Percentiles rank a stretch among this genome's conserved stretches.
Evolutionary conservation across 2,888 invertebrate genomes (phyloP).

Genomic region (Bellardia bayeri): DNA sequence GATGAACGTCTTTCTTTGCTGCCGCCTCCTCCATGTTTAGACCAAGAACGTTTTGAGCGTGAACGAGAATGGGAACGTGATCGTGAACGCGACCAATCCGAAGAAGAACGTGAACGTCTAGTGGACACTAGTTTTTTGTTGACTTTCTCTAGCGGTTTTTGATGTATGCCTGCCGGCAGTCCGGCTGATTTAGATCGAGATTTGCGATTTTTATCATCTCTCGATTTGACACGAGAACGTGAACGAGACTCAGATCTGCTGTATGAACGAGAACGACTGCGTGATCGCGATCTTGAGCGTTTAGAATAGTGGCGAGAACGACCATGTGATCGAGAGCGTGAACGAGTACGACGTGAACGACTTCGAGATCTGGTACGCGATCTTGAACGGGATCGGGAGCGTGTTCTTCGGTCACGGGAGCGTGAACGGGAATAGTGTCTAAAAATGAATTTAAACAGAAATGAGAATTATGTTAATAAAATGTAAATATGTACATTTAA

Average conservation of each 20-base stretch:
- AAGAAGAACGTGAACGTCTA: slow-evolving; percentile 80
- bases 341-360: slow-evolving; percentile 75
- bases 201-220: slow-evolving; percentile 67
- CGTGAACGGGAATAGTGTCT: slow-evolving; percentile 74
- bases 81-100: slow-evolving; percentile 76
- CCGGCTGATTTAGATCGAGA: slow-evolving; percentile 65
- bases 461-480: slow-evolving; percentile 2
- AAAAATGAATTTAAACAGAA: slow-evolving; percentile 24
- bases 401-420: slow-evolving; percentile 74
- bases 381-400: slow-evolving; percentile 72
- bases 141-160: slow-evolving; percentile 75
- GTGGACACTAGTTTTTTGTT: slow-evolving; percentile 82
- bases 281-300: slow-evolving; percentile 74
- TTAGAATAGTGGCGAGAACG: slow-evolving; percentile 78
- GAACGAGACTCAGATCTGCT: slow-evolving; percentile 73
- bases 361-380: slow-evolving; percentile 75
- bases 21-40: slow-evolving; percentile 75
- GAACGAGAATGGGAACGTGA: slow-evolving; percentile 75
- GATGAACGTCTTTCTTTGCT: slow-evolving; percentile 75
- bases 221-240: slow-evolving; percentile 59
- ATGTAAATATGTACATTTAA: not conserved
- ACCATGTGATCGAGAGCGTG: slow-evolving; percentile 77
- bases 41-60: slow-evolving; percentile 73
- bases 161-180: slow-evolving; percentile 43
- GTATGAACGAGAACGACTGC: slow-evolving; percentile 72